Evolutionary conservation across 2,888 invertebrate species (phyloP).

Genomic region (Incurvaria masculella): DNA sequence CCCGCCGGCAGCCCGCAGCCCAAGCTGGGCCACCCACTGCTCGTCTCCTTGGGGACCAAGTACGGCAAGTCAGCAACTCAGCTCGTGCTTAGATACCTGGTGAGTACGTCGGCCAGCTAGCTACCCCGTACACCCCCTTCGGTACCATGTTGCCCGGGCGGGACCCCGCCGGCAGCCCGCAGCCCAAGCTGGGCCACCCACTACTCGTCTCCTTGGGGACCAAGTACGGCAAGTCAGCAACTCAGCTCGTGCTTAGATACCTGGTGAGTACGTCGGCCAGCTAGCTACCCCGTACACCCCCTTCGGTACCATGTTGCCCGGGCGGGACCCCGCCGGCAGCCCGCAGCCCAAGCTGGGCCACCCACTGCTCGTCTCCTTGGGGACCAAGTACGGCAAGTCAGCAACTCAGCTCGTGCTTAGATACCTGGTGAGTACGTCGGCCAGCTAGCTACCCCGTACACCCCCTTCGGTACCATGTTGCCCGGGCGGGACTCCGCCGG

Average conservation of each 20-base stretch:
- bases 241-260: slow-evolving; percentile 62
- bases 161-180: slow-evolving; percentile 38
- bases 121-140: slow-evolving; percentile 66
- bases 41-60: slow-evolving; percentile 57
- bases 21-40: slow-evolving; percentile 48
- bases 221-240: slow-evolving; percentile 62
- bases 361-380: slow-evolving; percentile 53
- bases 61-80: slow-evolving; percentile 64
- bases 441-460: slow-evolving; percentile 65
- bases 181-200: slow-evolving; percentile 52
- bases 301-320: slow-evolving; percentile 57
- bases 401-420: slow-evolving; percentile 61
- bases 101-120: too few species aligned
- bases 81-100: slow-evolving; percentile 60
- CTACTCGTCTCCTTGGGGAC: slow-evolving; percentile 53
- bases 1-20: slow-evolving; percentile 46
- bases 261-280: too few species aligned
- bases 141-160: slow-evolving; percentile 54
- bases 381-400: slow-evolving; percentile 60
- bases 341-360: slow-evolving; percentile 53
- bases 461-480: slow-evolving; percentile 62
- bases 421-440: slow-evolving; percentile 60
- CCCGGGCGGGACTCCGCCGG: slow-evolving; percentile 37
- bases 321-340: slow-evolving; percentile 35
- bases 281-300: slow-evolving; percentile 68